These are phyloP conservation scores for Mnemiopsis leidyi DNA, from an alignment of 37 sponge, comb jelly and placozoan genomes.

Conservation along the genomic window DNA sequence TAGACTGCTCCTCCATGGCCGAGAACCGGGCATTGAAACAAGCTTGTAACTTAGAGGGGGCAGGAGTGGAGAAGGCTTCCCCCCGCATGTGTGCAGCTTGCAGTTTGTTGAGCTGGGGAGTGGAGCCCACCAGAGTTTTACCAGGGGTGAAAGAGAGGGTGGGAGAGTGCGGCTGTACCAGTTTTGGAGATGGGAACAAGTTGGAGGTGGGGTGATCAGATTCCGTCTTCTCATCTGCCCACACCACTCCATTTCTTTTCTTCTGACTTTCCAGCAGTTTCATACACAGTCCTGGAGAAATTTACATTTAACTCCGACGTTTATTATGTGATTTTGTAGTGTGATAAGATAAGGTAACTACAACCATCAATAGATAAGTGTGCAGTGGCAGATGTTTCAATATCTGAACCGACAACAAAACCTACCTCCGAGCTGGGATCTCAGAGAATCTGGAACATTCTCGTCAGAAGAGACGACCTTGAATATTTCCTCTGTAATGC, in stretches of 20 bases:
- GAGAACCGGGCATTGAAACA: constrained; percentile 29
- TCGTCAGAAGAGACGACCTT: neutral
- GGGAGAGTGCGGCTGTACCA: constrained; percentile 57
- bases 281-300: neutral
- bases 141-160: constrained; percentile 46
- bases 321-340: no score
- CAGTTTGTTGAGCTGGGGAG: constrained; percentile 55
- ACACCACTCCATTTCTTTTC: constrained; percentile 8
- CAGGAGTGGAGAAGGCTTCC: constrained; percentile 5
- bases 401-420: neutral
- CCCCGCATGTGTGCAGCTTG: constrained; percentile 36
- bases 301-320: no score
- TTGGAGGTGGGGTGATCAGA: constrained; percentile 34
- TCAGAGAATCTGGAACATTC: neutral
- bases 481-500: neutral
- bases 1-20: neutral
- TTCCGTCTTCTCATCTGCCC: constrained; percentile 10
- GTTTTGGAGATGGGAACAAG: constrained; percentile 62
- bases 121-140: constrained; percentile 19
- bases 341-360: no score
- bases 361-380: no score
- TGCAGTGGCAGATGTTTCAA: no score
- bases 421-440: neutral
- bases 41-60: constrained; percentile 35
- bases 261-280: neutral